Evolutionary conservation across 2,888 invertebrate genomes (phyloP), one percentile per base, ranked within the genome.

Genomic region (Philereme transversata): DNA sequence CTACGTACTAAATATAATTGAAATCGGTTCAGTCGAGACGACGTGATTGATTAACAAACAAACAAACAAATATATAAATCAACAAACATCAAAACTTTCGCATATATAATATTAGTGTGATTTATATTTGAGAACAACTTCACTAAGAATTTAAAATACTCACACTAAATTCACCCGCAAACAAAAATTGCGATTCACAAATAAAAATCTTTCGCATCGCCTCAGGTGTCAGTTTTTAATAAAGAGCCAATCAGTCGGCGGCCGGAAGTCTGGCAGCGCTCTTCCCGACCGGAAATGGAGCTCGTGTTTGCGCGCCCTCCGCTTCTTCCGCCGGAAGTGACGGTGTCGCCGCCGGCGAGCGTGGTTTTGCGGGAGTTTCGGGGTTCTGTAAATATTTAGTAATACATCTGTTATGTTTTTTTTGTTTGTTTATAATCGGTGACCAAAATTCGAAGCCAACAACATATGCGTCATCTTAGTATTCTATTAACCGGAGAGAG

Each of bases 181-280:
- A 35, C 52, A 5, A 36, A 48, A 48, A 48, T 36, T 36, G 36
- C 34, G 33, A 11, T 57, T 57, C 46, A 7, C 49, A 36, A 60
- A 57, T 53, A 59, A 54, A 62, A 62, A 22, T 54, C 70, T 6
- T 70, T 69, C 69, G 70, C 67, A 86, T 74, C 78, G 89, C 90
- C 90, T 79, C 86, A 90, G 90, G 91, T 90, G 90, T 89, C 88
- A 84, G 85, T 87, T 90, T 91, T 92, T 91, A 92, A 91, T 92
- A 92, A 90, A 88, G 86, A 77, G 79, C 87, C 90, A 90, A 91
- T 90, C 91, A 91, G 88, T 87, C 88, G 78, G 73, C 78, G 76
- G 81, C 83, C 90, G 90, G 90, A 90, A 73, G 84, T 78, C 75
- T 79, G 83, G 85, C 82, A 81, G 77, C 79, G 75, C 77, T 82